Evolutionary conservation across 2,113 vertebrate species (phyloP), one percentile per base, ranked within the genome.

Genomic region (Otocyon megalotis): DNA sequence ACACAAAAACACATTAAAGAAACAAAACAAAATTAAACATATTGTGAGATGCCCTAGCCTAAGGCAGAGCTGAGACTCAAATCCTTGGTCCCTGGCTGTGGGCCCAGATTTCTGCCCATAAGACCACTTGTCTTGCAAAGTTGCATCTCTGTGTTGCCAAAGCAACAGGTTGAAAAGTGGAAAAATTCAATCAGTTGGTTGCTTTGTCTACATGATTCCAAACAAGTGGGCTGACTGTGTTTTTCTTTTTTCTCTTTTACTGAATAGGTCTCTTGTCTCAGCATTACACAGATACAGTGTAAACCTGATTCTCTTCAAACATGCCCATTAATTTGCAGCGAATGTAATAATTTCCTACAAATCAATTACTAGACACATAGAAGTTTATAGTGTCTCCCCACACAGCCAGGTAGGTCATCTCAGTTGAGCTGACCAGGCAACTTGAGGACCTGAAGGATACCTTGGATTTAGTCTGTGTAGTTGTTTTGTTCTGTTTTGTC

Each of bases 121-220:
- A 97, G 77, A 96, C 77, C 85, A 92, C 77, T 97, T 97, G 62
- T 97, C 82, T 96, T 97, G 35, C 86, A 93, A 96, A 97, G 77
- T 97, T 89, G 69, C 79, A 94, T 95, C 72, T 79, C 53, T 89
- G 50, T 3, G 86, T 97, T 97, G 82, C 97, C 97, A 97, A 97
- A 97, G 97, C 91, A 96, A 97, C 96, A 96, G 92, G 83, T 93
- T 97, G 93, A 96, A 97, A 97, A 97, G 94, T 86, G 67, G 93
- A 96, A 97, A 97, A 96, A 96, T 87, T 92, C 95, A 97, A 85
- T 97, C 88, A 93, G 77, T 96, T 76, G 87, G 83, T 97, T 96
- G 71, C 95, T 97, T 97, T 97, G 83, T 98, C 95, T 97, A 96
- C 91, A 94, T 91, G 65, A 96, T 95, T 97, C 93, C 79, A 97